These are phyloP conservation scores for Struthio camelus DNA, from an alignment of 2,113 vertebrate species.

Conservation along the genomic window DNA sequence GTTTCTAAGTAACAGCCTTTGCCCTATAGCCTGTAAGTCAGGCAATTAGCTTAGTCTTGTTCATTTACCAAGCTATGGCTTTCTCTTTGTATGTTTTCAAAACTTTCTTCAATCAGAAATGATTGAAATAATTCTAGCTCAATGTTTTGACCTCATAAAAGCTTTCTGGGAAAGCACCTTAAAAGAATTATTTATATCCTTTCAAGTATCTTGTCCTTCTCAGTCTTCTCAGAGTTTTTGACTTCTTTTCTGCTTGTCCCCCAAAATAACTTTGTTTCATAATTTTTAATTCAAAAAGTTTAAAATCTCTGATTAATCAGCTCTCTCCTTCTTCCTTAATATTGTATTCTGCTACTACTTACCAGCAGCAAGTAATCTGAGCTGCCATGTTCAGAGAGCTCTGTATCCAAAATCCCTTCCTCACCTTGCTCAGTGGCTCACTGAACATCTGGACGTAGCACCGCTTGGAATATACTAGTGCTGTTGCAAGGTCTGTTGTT, in stretches of 20 bases:
- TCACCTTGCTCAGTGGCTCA: background rate
- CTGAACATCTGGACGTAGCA: background rate
- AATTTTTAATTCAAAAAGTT: background rate
- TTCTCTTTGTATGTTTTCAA: background rate
- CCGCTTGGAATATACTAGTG: background rate
- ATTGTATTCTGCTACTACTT: background rate
- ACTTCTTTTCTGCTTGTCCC: background rate
- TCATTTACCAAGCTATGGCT: background rate
- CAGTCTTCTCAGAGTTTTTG: background rate
- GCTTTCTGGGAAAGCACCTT: background rate
- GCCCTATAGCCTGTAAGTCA: background rate
- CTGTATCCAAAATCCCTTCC: conserved; percentile 56
- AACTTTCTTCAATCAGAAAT: background rate
- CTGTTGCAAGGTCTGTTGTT: background rate
- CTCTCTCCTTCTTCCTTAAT: background rate
- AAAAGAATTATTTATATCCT: background rate
- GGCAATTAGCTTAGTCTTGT: background rate
- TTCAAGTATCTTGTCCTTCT: background rate
- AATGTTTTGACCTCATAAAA: background rate
- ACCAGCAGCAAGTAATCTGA: background rate
- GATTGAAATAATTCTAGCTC: background rate
- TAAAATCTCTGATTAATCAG: background rate
- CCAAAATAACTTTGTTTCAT: background rate
- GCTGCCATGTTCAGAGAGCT: background rate
- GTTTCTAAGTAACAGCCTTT: background rate